Percentiles rank a stretch among this genome's conserved stretches.
These are phyloP conservation scores for Athene noctua DNA, from an alignment of 2,113 vertebrate genomes.

Conservation along the genomic window DNA sequence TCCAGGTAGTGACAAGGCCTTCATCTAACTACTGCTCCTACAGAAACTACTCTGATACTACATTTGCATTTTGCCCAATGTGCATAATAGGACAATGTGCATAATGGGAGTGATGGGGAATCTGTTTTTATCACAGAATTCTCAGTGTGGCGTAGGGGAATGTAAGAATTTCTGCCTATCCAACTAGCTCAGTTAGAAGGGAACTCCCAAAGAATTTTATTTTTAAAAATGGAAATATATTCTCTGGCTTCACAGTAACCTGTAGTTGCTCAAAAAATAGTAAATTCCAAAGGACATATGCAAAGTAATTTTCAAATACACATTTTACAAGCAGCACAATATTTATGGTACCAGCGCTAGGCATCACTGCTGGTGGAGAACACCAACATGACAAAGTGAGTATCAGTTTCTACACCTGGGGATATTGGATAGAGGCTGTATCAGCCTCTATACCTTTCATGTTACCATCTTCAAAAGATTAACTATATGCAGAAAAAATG, in stretches of 20 bases:
- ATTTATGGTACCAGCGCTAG: not conserved
- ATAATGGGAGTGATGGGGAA: not conserved
- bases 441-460: not conserved
- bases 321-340: not conserved
- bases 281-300: not conserved
- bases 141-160: not conserved
- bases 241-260: constrained; percentile 22
- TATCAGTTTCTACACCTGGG: not conserved
- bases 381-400: not conserved
- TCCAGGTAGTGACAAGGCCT: not conserved
- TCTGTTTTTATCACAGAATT: not conserved
- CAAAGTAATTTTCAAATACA: not conserved
- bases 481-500: not conserved
- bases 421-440: not conserved
- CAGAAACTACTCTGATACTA: not conserved
- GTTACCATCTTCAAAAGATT: not conserved
- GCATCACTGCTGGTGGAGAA: not conserved
- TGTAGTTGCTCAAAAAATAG: not conserved
- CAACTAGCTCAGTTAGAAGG: not conserved
- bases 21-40: not conserved
- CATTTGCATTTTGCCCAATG: not conserved
- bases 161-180: not conserved
- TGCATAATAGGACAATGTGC: not conserved
- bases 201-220: not conserved
- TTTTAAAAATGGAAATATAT: not conserved